phyloP scores from a whole-genome alignment of 2,888 invertebrate genomes.

The Spodoptera exigua region DNA sequence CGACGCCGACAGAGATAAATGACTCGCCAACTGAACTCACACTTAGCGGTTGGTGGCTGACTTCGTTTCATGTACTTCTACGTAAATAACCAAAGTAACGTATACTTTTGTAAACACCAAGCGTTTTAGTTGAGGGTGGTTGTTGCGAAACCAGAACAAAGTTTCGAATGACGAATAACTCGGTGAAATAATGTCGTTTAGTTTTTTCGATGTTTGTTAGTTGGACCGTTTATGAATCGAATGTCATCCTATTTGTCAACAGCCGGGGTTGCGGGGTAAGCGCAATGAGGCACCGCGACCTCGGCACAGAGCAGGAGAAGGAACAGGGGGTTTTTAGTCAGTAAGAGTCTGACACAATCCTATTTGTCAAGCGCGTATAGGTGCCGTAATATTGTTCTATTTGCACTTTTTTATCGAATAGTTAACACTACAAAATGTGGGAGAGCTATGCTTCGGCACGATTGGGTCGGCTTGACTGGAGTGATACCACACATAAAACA shows the following conservation, averaged over 20 bases:
- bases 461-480: too few species aligned
- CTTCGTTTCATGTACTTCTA: slow-evolving; percentile 42
- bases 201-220: slow-evolving; percentile 17
- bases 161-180: slow-evolving; percentile 25
- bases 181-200: slow-evolving; percentile 24
- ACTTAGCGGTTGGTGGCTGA: slow-evolving; percentile 56
- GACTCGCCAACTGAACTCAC: slow-evolving; percentile 61
- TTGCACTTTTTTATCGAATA: too few species aligned
- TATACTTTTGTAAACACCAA: slow-evolving; percentile 47
- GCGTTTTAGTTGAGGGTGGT: slow-evolving; percentile 28
- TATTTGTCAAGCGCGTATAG: slow-evolving; percentile 30
- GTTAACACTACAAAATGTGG: too few species aligned
- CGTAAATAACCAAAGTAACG: slow-evolving; percentile 44
- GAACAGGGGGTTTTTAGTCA: too few species aligned
- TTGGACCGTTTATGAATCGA: slow-evolving; percentile 36
- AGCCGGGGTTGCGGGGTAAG: too few species aligned
- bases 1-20: slow-evolving; percentile 77
- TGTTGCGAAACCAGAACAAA: slow-evolving; percentile 13
- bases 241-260: slow-evolving; percentile 38
- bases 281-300: too few species aligned
- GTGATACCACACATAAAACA: too few species aligned
- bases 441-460: too few species aligned
- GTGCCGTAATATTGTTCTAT: too few species aligned
- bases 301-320: too few species aligned
- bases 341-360: too few species aligned